Evolutionary conservation across 2,113 vertebrate species (phyloP), one percentile per base, ranked within the genome.

Genomic region (Corvus moneduloides): DNA sequence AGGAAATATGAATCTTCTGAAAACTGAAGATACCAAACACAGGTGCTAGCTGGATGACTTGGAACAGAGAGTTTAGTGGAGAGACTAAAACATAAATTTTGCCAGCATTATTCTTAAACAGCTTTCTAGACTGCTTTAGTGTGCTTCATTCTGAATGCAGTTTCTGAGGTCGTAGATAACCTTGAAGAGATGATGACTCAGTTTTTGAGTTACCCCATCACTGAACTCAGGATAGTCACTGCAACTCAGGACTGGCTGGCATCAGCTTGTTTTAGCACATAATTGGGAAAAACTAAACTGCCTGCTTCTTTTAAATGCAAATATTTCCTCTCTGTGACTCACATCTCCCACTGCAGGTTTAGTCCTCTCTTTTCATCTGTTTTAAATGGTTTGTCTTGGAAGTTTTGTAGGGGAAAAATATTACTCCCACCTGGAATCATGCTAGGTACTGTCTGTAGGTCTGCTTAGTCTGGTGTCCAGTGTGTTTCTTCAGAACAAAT

Each of bases 261-360:
- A 1, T 82, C 78, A 76, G 49, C 39, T 46, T 90, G 58, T 72
- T 93, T 72, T 56, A 90, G 62, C 20, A n/a, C 6, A 2, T 68
- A 79, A 75, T 83, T 93, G 49, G 41, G 44, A 64, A 82, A 82
- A n/a, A 49, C 67, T 79, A 64, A 26, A 35, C 71, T 93, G 44
- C 9, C 44, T 94, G 48, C 7, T 82, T 49, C 96, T 96, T 97
- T 97, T 68, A 97, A 94, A 96, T 95, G 95, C 35, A 94, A 96
- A 96, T 94, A 2, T 37, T 91, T 87, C 62, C 35, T 91, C 41
- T 91, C 61, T 87, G 72, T 92, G 95, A 93, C 74, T 96, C 94
- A 89, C 74, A 90, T 64, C 37, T 93, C 85, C 41, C 66, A 61
- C 74, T 91, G 79, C 52, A 83, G 61, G 48, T 61, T 95, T 91